Percentiles rank a stretch among this genome's conserved stretches.
phyloP scores from a whole-genome alignment of 2,113 vertebrate species.

The Ciconia maguari region DNA sequence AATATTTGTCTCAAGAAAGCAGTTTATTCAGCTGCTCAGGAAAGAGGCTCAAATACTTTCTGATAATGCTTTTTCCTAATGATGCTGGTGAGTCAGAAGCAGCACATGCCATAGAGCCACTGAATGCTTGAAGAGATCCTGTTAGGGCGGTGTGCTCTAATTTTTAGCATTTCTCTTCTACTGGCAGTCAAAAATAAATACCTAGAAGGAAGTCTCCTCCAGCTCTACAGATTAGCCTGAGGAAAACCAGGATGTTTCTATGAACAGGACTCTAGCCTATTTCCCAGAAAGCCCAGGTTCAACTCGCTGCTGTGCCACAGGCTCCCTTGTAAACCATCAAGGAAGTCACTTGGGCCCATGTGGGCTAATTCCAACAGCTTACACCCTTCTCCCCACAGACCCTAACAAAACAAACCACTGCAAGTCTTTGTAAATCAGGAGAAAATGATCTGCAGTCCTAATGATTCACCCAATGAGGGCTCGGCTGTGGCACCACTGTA shows the following conservation, averaged over 20 bases:
- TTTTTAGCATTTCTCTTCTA: neutral
- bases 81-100: neutral
- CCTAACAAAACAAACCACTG: neutral
- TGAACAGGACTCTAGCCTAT: neutral
- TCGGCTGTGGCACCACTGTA: neutral
- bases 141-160: neutral
- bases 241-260: neutral
- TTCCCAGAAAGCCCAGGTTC: neutral
- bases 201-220: neutral
- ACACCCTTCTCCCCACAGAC: neutral
- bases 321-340: neutral
- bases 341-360: fast-evolving
- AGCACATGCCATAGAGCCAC: neutral
- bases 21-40: conserved; percentile 55
- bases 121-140: neutral
- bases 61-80: neutral
- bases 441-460: neutral
- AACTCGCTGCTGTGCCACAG: neutral
- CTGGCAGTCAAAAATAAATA: neutral
- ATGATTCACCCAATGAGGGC: neutral
- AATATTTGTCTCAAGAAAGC: conserved; percentile 34
- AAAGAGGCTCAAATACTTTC: neutral
- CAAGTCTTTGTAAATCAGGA: neutral
- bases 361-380: neutral
- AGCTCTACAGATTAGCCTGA: neutral